Base-by-base conservation (phyloP, 2,113 vertebrate species). In the Loxodonta africana region DNA sequence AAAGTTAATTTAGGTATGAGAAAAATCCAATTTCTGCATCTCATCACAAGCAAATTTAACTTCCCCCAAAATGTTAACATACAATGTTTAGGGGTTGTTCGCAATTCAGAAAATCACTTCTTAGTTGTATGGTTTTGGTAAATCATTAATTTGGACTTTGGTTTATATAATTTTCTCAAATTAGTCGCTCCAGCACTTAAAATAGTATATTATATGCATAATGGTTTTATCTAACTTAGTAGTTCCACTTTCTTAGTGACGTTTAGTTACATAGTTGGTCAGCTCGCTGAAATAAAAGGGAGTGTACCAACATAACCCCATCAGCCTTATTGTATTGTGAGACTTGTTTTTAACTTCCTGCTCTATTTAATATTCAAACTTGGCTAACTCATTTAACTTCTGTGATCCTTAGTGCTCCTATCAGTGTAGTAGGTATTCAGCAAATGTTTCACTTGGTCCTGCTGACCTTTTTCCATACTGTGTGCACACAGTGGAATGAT, bases 81-180 rank as follows among this genome's bases (percentile, higher is more conserved):
- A 74, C 0, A 26, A 5, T 30, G 46, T 83, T 81, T 26, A 60
- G 51, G 10, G 28, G 1, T 92, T 94, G 48, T 86, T 94, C 69
- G 26, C n/a, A 90, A 82, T 82, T 82, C 18, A 90, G 60, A 94
- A 90, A 83, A 71, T 48, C 23, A 46, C 33, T 20, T 23, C 53
- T 26, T 90, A 67, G 41, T 37, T 82, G 26, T 86, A 28, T 51
- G 30, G 73, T 80, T 94, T 97, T 90, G 88, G 30, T 62, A 76
- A 82, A 26, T 88, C 48, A 28, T 76, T 80, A 84, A 41, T 53
- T 15, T 83, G 15, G 83, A 82, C 46, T 41, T 83, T 33, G 41
- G 57, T 73, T 95, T 95, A 83, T 62, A 0, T 57, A 44, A 83
- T 95, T 94, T 86, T 71, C 67, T 86, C 77, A 86, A 89, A 53